Evolutionary conservation across 2,113 vertebrate genomes (phyloP).

Genomic region (Albula goreensis): DNA sequence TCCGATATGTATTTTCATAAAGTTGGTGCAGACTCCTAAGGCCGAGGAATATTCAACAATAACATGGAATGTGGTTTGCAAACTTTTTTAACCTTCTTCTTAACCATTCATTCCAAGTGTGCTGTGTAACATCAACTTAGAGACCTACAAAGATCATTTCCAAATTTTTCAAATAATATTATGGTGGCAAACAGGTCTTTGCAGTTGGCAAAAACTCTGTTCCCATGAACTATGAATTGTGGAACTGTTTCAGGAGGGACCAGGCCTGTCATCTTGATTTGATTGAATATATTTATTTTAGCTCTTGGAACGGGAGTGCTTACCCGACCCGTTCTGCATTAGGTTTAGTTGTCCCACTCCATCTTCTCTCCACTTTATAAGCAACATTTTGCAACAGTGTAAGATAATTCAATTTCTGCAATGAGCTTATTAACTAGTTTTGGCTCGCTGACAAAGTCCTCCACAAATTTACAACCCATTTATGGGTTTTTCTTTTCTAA

Average conservation of each 20-base stretch:
- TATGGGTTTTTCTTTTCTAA: not conserved
- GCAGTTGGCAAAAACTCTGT: not conserved
- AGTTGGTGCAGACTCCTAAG: not conserved
- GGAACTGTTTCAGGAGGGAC: not conserved
- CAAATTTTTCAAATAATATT: not conserved
- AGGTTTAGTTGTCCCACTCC: not conserved
- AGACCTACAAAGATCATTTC: not conserved
- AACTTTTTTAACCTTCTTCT: not conserved
- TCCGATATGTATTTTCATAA: not conserved
- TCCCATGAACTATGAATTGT: not conserved
- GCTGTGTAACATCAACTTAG: not conserved
- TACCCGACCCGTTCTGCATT: not conserved
- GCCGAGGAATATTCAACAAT: not conserved
- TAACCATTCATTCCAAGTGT: not conserved
- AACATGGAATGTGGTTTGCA: not conserved
- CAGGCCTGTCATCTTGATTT: slow-evolving; percentile 4
- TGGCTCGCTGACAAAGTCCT: not conserved
- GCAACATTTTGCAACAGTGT: not conserved
- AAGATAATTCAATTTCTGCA: not conserved
- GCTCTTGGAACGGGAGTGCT: not conserved
- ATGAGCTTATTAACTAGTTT: not conserved
- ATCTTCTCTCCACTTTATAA: not conserved
- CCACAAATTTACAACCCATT: not conserved
- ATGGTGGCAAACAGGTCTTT: not conserved
- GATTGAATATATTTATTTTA: slow-evolving; percentile 20